phyloP scores from a whole-genome alignment of 1,140 invertebrate genomes.

The Macrosteles quadrilineatus region DNA sequence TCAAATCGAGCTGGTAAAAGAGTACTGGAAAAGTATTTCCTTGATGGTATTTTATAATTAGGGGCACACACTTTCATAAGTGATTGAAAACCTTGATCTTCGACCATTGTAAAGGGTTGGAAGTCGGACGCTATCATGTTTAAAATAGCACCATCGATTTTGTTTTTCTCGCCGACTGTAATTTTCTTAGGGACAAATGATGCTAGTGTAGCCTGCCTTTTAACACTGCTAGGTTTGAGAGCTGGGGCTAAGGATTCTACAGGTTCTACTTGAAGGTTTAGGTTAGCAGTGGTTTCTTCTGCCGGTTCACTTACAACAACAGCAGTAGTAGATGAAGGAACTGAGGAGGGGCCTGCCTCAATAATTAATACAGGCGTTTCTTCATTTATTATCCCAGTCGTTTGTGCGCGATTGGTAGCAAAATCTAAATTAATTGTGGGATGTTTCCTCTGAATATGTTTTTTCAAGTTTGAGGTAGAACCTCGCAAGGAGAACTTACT shows the following conservation, averaged over 20 bases:
- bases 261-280: no score
- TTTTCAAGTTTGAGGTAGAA: background rate
- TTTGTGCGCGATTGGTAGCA: background rate
- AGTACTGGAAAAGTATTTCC: conserved; percentile 11
- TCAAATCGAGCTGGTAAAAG: background rate
- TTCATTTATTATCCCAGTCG: background rate
- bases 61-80: conserved; percentile 8
- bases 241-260: background rate
- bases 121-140: background rate
- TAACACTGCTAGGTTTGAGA: background rate
- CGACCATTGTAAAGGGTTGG: conserved; percentile 15
- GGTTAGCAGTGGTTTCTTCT: background rate
- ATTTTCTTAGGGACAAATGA: conserved; percentile 12
- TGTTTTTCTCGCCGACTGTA: background rate
- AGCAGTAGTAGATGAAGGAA: background rate
- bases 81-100: conserved; percentile 16
- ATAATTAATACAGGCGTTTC: background rate
- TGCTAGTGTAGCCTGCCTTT: conserved; percentile 9
- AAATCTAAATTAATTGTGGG: background rate
- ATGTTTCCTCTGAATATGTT: conserved; percentile 22
- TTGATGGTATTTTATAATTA: background rate
- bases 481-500: background rate
- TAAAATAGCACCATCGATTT: conserved; percentile 2
- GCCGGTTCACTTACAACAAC: background rate
- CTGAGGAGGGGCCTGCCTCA: background rate